Evolutionary conservation across 2,113 vertebrate species (phyloP).

Genomic region (Scartelaos histophorus): DNA sequence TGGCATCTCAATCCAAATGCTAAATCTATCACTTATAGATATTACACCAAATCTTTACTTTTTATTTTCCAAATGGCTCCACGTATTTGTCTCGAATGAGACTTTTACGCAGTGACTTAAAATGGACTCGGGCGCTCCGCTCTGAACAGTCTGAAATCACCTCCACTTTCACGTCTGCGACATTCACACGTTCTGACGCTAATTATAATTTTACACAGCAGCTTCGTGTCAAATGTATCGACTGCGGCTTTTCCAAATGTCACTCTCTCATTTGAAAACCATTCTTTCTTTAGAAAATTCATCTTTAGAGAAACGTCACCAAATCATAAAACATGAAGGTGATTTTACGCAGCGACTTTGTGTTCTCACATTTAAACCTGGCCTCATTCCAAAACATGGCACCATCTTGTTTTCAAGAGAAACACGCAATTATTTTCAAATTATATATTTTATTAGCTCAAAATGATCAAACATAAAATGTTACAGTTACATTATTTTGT

Average conservation of each 20-base stretch:
- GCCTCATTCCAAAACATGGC: neutral
- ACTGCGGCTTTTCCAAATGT: constrained; percentile 1
- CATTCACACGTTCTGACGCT: neutral
- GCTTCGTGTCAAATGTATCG: constrained; percentile 1
- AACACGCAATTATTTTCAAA: neutral
- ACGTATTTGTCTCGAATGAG: neutral
- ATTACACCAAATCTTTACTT: neutral
- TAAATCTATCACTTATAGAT: neutral
- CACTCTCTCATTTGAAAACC: neutral
- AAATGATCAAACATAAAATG: neutral
- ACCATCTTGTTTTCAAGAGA: neutral
- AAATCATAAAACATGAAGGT: neutral
- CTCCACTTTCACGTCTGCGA: neutral
- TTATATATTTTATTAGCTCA: neutral
- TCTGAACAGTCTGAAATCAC: neutral
- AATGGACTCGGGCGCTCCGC: neutral
- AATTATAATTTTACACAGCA: constrained; percentile 4
- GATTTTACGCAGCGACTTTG: constrained; percentile 2
- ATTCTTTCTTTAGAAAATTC: neutral
- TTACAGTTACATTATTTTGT: neutral
- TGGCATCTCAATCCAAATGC: neutral
- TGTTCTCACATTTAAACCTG: neutral
- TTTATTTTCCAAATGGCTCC: neutral
- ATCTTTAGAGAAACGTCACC: neutral
- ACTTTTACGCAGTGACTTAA: neutral